These are phyloP conservation scores for Amblyopsis rosae DNA, from an alignment of 2,113 vertebrate genomes.

Conservation along the genomic window DNA sequence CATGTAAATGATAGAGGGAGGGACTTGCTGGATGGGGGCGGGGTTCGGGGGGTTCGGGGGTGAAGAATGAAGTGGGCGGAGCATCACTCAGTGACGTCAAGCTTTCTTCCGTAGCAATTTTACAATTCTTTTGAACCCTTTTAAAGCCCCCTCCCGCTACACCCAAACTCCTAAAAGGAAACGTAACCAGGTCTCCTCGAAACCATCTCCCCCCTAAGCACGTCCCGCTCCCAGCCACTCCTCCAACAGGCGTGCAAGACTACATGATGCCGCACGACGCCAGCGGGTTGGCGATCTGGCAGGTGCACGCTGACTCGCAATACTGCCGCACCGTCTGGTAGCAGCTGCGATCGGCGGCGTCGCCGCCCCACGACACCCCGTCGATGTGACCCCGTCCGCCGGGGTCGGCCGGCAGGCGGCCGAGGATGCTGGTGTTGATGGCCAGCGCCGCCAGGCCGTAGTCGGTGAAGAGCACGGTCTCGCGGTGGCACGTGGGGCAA, in stretches of 20 bases:
- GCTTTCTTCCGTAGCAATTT: constrained; percentile 1
- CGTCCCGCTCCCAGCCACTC: no score
- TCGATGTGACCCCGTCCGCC: constrained; percentile 64
- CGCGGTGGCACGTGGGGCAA: constrained; percentile 93
- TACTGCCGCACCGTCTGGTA: constrained; percentile 99
- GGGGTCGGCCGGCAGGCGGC: constrained; percentile 89
- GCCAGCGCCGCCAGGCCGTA: constrained; percentile 95
- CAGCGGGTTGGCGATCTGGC: constrained; percentile 93
- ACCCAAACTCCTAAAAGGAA: no score
- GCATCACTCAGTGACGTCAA: constrained; percentile 42
- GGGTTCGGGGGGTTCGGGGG: neutral
- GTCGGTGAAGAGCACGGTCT: constrained; percentile 99
- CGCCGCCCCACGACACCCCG: constrained; percentile 90
- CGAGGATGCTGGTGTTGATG: constrained; percentile 97
- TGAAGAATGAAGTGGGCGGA: constrained; percentile 50
- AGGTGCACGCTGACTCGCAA: constrained; percentile 96
- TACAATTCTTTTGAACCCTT: neutral
- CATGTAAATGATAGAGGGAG: constrained; percentile 44
- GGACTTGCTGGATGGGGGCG: constrained; percentile 30
- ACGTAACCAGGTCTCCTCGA: no score
- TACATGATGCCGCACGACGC: constrained; percentile 98
- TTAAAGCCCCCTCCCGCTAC: neutral
- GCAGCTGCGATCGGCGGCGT: constrained; percentile 95
- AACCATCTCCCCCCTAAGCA: no score
- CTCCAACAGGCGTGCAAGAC: constrained; percentile 30